These are phyloP conservation scores for Acanthis flammea DNA, from an alignment of 2,797 vertebrate species.

Conservation along the genomic window DNA sequence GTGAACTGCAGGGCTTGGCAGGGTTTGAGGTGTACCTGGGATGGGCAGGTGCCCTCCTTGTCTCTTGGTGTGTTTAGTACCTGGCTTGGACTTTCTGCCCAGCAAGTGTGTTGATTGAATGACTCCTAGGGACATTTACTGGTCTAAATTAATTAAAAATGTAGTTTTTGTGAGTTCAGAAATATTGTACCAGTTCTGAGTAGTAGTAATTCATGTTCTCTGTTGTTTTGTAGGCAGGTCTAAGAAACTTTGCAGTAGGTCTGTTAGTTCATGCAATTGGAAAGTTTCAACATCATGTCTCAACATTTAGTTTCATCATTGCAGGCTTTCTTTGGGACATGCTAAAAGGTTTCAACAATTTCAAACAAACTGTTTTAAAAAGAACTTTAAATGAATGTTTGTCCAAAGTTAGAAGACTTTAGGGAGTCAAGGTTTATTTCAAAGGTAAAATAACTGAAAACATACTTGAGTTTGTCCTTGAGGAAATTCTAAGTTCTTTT, in stretches of 20 bases:
- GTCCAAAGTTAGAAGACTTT: neutral
- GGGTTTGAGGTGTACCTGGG: neutral
- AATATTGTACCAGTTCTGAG: neutral
- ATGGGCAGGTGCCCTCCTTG: neutral
- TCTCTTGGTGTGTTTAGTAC: neutral
- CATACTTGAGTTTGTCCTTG: neutral
- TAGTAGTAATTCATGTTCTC: neutral
- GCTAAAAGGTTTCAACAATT: neutral
- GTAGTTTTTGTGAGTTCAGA: neutral
- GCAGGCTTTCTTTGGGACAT: neutral
- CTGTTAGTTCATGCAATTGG: neutral
- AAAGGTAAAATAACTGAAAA: neutral
- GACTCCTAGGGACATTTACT: neutral
- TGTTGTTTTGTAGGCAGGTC: neutral
- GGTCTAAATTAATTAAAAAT: neutral
- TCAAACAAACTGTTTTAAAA: rapidly evolving
- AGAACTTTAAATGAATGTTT: neutral
- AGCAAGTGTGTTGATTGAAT: neutral
- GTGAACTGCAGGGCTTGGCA: neutral
- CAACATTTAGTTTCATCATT: neutral
- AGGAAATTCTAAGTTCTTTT: neutral
- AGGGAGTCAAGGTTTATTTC: neutral
- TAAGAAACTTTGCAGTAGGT: neutral
- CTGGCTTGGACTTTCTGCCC: neutral
- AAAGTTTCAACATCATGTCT: neutral